Conservation (phyloP, 2,888 invertebrate species). For the Petrolisthes cinctipes region DNA sequence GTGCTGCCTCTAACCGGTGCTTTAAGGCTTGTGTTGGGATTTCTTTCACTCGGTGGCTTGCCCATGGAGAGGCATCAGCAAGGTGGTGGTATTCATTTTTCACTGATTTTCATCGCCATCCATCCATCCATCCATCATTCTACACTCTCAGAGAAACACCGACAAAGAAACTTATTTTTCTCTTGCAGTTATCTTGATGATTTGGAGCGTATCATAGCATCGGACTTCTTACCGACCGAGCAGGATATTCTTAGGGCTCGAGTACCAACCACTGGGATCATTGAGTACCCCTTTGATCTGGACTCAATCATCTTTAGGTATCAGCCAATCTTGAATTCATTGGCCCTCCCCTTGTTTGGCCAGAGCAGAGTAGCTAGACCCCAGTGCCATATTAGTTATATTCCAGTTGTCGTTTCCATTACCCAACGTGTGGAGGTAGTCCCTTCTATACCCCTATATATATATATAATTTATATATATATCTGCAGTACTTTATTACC, state of each 20-base stretch:
- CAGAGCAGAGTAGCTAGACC: constrained; percentile 59
- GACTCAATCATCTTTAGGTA: constrained; percentile 66
- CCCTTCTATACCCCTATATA: constrained; percentile 42
- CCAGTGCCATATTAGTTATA: constrained; percentile 55
- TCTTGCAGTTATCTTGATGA: constrained; percentile 68
- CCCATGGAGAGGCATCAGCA: constrained; percentile 41
- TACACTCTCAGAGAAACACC: constrained; percentile 53
- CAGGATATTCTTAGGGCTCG: constrained; percentile 69
- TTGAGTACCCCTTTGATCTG: constrained; percentile 76
- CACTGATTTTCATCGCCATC: constrained; percentile 52
- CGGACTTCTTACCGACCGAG: constrained; percentile 68
- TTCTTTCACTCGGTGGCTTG: not conserved
- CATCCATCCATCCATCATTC: constrained; percentile 57
- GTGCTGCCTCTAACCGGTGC: not conserved
- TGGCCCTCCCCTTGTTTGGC: constrained; percentile 50
- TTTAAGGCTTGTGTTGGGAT: not conserved
- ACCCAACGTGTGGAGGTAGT: constrained; percentile 56
- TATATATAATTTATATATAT: not conserved
- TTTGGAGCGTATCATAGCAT: constrained; percentile 68
- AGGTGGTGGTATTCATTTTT: constrained; percentile 47
- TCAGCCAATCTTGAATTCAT: constrained; percentile 56
- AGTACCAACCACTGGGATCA: constrained; percentile 71
- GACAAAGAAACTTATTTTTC: constrained; percentile 59
- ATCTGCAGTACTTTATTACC: constrained; percentile 10
- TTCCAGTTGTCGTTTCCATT: constrained; percentile 54